Evolutionary conservation across 2,888 invertebrate species (phyloP).

Genomic region (Melieria picta): DNA sequence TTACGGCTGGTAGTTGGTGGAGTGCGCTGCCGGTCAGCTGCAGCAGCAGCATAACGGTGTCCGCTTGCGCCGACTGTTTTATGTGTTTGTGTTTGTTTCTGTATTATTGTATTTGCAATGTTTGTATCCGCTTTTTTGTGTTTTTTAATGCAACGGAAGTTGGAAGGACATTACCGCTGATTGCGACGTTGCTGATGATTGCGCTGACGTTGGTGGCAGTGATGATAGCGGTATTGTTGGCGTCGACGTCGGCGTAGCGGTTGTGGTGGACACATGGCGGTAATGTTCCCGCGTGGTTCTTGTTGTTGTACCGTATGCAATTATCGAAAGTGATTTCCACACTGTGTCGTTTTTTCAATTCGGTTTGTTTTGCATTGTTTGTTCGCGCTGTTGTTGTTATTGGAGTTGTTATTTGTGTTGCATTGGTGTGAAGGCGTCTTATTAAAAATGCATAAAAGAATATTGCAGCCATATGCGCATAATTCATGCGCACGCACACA

Average conservation of each 20-base stretch:
- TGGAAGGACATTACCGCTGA: conserved; percentile 28
- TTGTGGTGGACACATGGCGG: conserved; percentile 21
- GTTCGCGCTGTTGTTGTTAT: conserved; percentile 13
- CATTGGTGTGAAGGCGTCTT: conserved; percentile 39
- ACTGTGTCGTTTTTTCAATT: conserved; percentile 19
- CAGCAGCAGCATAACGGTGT: not conserved
- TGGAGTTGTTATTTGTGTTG: conserved; percentile 17
- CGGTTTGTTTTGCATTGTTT: conserved; percentile 33
- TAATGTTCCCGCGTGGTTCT: not conserved
- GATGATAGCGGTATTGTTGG: conserved; percentile 4
- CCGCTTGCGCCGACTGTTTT: not conserved
- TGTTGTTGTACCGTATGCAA: conserved; percentile 46
- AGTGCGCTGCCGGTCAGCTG: conserved; percentile 3
- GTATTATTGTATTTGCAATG: conserved; percentile 27
- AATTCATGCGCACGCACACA: conserved; percentile 19
- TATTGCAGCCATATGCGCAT: conserved; percentile 21
- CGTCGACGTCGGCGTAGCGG: conserved; percentile 22
- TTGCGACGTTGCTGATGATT: not conserved
- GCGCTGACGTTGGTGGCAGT: not conserved
- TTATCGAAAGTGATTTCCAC: conserved; percentile 52
- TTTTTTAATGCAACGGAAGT: conserved; percentile 33
- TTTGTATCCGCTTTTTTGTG: conserved; percentile 16
- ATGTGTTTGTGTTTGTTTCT: conserved; percentile 5
- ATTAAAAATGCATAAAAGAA: conserved; percentile 53
- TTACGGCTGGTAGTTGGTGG: conserved; percentile 6